Evolutionary conservation across 2,797 vertebrate genomes (phyloP).

Genomic region (Loriculus beryllinus): DNA sequence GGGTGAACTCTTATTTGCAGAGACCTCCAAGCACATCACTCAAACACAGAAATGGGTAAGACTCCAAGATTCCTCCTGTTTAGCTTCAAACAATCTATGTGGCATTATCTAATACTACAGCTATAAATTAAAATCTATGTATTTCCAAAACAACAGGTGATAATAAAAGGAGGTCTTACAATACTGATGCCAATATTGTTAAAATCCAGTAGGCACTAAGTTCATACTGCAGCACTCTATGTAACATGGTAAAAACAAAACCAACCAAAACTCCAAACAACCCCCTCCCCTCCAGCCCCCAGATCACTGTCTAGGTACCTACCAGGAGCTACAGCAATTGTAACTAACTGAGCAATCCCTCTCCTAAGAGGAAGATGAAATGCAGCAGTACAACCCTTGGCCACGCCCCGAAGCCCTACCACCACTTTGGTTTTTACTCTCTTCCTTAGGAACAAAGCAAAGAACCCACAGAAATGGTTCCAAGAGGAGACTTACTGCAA

Average conservation of each 20-base stretch:
- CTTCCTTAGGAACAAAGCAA: background rate
- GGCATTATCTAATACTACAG: background rate
- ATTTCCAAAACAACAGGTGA: background rate
- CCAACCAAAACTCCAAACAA: background rate
- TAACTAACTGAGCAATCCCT: background rate
- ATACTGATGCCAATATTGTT: constrained; percentile 36
- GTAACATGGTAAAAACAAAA: background rate
- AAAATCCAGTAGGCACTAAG: constrained; percentile 57
- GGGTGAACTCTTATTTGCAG: background rate
- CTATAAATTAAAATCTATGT: background rate
- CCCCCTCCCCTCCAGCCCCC: background rate
- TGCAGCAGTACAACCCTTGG: background rate
- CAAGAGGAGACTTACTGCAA: background rate
- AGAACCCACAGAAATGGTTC: background rate
- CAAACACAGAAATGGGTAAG: background rate
- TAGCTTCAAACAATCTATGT: background rate
- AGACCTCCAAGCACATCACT: background rate
- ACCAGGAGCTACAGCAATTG: background rate
- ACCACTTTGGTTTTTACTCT: background rate
- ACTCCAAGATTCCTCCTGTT: background rate
- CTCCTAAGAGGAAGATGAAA: background rate
- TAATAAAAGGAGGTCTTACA: constrained; percentile 12
- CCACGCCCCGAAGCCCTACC: background rate
- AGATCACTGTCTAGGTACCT: background rate
- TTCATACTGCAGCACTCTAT: constrained; percentile 29